Evolutionary conservation across 2,888 invertebrate species (phyloP).

Genomic region (Pycnomerus fuliginosus): DNA sequence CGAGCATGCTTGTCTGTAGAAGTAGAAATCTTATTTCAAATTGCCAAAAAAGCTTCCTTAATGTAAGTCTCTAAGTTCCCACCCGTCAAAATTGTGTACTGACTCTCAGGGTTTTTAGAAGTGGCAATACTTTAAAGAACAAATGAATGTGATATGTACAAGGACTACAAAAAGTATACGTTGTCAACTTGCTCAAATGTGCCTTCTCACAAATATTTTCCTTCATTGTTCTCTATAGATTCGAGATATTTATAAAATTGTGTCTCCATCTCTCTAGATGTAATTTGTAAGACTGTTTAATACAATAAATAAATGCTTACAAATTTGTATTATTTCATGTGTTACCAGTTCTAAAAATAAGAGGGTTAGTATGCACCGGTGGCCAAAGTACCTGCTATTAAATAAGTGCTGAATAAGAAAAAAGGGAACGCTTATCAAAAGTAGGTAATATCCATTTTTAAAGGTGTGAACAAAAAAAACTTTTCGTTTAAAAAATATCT

Average conservation of each 20-base stretch:
- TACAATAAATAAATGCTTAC: constrained; percentile 38
- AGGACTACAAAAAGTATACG: constrained; percentile 43
- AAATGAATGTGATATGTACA: constrained; percentile 45
- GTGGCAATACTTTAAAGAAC: constrained; percentile 39
- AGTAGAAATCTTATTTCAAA: not conserved
- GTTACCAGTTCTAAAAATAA: constrained; percentile 17
- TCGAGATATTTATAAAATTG: not conserved
- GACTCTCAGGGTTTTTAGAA: constrained; percentile 48
- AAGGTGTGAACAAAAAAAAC: no score
- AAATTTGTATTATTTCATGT: constrained; percentile 27
- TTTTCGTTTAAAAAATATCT: no score
- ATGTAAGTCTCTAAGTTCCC: not conserved
- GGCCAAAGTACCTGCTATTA: not conserved
- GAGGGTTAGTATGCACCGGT: constrained; percentile 37
- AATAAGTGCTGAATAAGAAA: no score
- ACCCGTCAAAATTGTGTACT: constrained; percentile 37
- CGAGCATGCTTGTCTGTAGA: constrained; percentile 39
- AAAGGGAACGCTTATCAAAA: no score
- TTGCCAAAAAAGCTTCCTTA: not conserved
- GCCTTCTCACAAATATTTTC: constrained; percentile 39
- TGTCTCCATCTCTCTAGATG: constrained; percentile 30
- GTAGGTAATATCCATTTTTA: no score
- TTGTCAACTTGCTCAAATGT: constrained; percentile 51
- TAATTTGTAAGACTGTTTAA: constrained; percentile 32
- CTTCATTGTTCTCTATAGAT: not conserved